Percentiles rank a stretch among this genome's conserved stretches.
phyloP scores from a whole-genome alignment of 1,140 invertebrate genomes.

The Nasonia giraulti region DNA sequence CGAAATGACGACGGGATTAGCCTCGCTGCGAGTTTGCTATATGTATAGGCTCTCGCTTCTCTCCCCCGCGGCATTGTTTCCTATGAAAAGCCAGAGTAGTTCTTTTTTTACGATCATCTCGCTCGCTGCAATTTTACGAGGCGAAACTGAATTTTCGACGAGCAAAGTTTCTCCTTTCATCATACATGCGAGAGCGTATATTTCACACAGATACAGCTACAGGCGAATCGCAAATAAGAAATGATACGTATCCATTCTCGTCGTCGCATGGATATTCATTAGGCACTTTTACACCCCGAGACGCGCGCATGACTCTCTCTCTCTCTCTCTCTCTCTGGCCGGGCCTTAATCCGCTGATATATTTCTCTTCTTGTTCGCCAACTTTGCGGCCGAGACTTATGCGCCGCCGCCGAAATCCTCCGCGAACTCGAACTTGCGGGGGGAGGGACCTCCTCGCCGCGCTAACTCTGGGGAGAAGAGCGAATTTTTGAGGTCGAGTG shows the following conservation, averaged over 20 bases:
- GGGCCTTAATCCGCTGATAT: conserved; percentile 30
- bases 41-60: background rate
- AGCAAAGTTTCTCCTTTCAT: background rate
- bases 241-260: conserved; percentile 2
- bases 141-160: background rate
- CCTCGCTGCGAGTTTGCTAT: background rate
- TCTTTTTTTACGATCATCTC: background rate
- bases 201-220: background rate
- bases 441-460: background rate
- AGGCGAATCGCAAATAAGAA: background rate
- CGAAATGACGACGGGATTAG: background rate
- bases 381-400: background rate
- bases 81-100: background rate
- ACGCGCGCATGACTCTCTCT: background rate
- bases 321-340: no score
- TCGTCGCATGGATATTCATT: conserved; percentile 28
- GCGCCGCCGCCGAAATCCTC: background rate
- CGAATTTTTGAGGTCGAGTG: no score
- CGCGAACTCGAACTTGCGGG: background rate
- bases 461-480: background rate
- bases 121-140: no score
- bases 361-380: conserved; percentile 22
- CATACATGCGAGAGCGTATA: background rate
- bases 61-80: background rate
- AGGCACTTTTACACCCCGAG: conserved; percentile 6